A percentile compares a stretch with the other conserved stretches of the same genome.
phyloP scores from a whole-genome alignment of 2,888 invertebrate species.

The Anoplius nigerrimus region DNA sequence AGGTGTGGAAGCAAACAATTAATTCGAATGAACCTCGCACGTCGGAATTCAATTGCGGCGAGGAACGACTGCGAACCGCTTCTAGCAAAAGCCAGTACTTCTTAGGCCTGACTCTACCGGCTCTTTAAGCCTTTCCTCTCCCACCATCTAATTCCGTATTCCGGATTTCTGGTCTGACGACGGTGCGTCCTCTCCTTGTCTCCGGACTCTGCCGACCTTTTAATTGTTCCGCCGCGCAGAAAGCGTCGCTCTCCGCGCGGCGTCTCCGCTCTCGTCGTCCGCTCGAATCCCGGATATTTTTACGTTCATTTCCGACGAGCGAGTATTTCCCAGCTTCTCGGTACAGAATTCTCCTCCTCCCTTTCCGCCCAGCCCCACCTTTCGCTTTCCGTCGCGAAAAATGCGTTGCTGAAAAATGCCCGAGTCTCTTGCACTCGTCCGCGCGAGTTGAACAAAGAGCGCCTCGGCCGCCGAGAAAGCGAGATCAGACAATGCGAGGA shows the following conservation, averaged over 20 bases:
- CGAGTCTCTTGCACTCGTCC: background rate
- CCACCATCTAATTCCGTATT: slow-evolving; percentile 68
- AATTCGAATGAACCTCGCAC: too few relatives aligned
- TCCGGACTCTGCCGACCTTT: slow-evolving; percentile 31
- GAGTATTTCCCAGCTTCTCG: slow-evolving; percentile 1
- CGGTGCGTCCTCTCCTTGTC: slow-evolving; percentile 41
- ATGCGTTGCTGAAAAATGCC: background rate
- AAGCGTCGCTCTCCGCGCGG: background rate
- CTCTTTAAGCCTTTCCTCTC: too few relatives aligned
- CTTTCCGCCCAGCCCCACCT: background rate
- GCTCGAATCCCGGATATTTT: slow-evolving; percentile 31
- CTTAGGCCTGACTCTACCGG: too few relatives aligned
- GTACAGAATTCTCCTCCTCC: background rate
- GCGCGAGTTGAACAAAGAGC: background rate
- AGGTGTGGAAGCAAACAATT: too few relatives aligned
- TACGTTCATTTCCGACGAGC: slow-evolving; percentile 32
- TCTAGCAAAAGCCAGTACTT: too few relatives aligned
- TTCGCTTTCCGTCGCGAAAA: slow-evolving; percentile 1
- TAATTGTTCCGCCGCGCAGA: slow-evolving; percentile 46
- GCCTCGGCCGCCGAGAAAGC: background rate
- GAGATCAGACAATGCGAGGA: background rate
- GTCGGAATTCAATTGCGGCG: too few relatives aligned
- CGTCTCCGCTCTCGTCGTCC: background rate
- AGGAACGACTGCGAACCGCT: too few relatives aligned
- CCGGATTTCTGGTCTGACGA: slow-evolving; percentile 71